Conservation (phyloP, 2,113 vertebrate genomes). For the Paedocypris sp. region DNA sequence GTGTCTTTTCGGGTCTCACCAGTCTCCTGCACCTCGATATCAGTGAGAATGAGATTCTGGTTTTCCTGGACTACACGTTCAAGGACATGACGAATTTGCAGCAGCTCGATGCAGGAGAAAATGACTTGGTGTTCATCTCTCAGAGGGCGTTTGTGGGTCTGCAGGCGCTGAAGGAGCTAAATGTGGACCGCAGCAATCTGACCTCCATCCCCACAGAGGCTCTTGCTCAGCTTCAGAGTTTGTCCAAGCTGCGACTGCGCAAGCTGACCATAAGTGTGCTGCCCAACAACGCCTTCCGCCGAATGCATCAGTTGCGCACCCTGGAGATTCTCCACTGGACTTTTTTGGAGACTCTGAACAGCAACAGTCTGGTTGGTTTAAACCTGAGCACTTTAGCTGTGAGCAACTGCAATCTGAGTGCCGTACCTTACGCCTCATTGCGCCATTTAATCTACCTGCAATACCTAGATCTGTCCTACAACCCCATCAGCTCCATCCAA, state of each 20-base stretch:
- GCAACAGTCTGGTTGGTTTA: conserved; percentile 67
- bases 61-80: conserved; percentile 79
- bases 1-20: conserved; percentile 68
- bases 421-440: conserved; percentile 68
- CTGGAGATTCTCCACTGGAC: conserved; percentile 72
- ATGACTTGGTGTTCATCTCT: conserved; percentile 74
- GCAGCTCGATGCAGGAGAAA: conserved; percentile 63
- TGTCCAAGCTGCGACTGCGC: conserved; percentile 57
- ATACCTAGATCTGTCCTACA: conserved; percentile 75
- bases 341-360: conserved; percentile 56
- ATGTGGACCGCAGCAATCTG: conserved; percentile 74
- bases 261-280: conserved; percentile 63
- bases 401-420: conserved; percentile 68
- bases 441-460: conserved; percentile 66
- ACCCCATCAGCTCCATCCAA: conserved; percentile 70
- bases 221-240: conserved; percentile 64
- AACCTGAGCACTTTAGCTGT: conserved; percentile 74
- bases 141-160: conserved; percentile 69
- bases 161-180: conserved; percentile 61
- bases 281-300: conserved; percentile 61
- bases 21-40: conserved; percentile 67
- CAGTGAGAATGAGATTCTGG: conserved; percentile 77
- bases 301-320: conserved; percentile 58
- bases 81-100: conserved; percentile 60
- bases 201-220: conserved; percentile 70